Evolutionary conservation across 1,140 invertebrate species (phyloP).

Genomic region (Leptoteleia sp.): DNA sequence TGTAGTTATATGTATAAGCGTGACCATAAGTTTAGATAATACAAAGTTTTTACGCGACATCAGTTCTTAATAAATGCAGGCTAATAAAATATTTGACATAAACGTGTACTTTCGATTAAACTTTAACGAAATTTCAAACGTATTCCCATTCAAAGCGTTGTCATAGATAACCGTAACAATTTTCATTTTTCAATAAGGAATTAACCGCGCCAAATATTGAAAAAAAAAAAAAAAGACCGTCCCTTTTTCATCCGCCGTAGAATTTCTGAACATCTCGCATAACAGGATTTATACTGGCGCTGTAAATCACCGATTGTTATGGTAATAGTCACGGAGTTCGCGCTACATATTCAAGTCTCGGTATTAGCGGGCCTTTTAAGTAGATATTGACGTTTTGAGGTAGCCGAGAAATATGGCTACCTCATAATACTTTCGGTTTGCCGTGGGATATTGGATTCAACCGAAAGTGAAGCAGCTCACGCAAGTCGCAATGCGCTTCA

Average conservation of each 20-base stretch:
- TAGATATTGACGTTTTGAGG: conserved; percentile 42
- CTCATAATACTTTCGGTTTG: conserved; percentile 18
- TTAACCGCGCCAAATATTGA: conserved; percentile 8
- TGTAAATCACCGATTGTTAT: conserved; percentile 68
- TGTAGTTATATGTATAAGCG: too few relatives aligned
- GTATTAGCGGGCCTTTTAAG: conserved; percentile 52
- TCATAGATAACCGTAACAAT: conserved; percentile 19
- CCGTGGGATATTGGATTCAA: conserved; percentile 18
- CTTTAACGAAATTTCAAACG: background rate
- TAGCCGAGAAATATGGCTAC: conserved; percentile 27
- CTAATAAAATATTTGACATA: background rate
- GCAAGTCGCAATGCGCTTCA: conserved; percentile 48
- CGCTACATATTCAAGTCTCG: conserved; percentile 41
- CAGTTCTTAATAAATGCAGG: too few relatives aligned
- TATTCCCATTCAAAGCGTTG: background rate
- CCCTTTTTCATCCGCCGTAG: conserved; percentile 12
- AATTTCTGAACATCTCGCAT: conserved; percentile 46
- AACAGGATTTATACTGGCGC: conserved; percentile 48
- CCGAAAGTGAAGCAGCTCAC: conserved; percentile 38
- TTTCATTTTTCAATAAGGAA: conserved; percentile 30
- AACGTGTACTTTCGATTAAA: background rate
- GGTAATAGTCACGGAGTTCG: conserved; percentile 53
- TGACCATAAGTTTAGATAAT: too few relatives aligned
- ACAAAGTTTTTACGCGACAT: too few relatives aligned
- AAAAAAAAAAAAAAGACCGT: conserved; percentile 3